phyloP scores from a whole-genome alignment of 2,797 vertebrate genomes.

The Vultur gryphus region DNA sequence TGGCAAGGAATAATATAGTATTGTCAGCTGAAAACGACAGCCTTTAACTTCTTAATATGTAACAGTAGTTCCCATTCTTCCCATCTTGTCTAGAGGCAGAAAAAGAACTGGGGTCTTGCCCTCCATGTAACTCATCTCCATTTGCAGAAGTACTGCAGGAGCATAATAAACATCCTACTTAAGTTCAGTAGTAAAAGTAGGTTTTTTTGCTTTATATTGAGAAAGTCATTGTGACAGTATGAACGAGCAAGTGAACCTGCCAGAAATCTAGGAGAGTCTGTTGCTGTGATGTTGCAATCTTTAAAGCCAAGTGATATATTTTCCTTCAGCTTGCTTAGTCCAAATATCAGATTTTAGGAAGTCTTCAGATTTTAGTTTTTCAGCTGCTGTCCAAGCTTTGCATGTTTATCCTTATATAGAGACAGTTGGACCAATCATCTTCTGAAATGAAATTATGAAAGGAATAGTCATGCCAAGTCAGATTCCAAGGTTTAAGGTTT shows the following conservation, averaged over 20 bases:
- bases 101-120: background rate
- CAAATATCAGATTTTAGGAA: constrained; percentile 60
- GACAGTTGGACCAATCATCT: constrained; percentile 31
- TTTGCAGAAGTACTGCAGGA: background rate
- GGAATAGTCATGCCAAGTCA: constrained; percentile 55
- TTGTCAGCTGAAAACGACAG: background rate
- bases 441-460: constrained; percentile 63
- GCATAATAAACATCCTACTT: background rate
- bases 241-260: background rate
- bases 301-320: constrained; percentile 34
- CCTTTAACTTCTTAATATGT: background rate
- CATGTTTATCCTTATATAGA: constrained; percentile 56
- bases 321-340: background rate
- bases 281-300: background rate
- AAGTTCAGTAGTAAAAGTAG: background rate
- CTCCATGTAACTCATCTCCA: background rate
- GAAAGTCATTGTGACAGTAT: constrained; percentile 7
- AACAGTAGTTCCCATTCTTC: background rate
- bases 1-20: background rate
- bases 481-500: constrained; percentile 62
- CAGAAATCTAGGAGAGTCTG: constrained; percentile 2
- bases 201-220: background rate
- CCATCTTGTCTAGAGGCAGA: background rate
- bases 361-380: constrained; percentile 47
- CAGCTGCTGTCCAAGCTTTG: constrained; percentile 31